These are phyloP conservation scores for Torymus aiolomorphi DNA, from an alignment of 2,888 invertebrate species.

Conservation along the genomic window DNA sequence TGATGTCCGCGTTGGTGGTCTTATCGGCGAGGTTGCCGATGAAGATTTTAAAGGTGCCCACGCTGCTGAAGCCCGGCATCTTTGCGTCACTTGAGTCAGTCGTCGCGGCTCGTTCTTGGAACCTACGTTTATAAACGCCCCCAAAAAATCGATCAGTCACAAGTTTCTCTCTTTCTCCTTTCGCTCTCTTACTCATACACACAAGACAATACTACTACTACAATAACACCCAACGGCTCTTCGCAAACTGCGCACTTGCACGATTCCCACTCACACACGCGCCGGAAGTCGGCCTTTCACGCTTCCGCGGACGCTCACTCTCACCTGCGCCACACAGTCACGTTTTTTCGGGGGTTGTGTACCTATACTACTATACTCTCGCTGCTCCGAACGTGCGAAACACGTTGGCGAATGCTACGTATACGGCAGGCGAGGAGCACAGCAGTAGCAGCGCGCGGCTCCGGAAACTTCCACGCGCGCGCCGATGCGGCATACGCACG, in stretches of 20 bases:
- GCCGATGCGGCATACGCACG: neutral
- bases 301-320: no score
- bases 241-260: slow-evolving; percentile 45
- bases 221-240: no score
- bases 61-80: slow-evolving; percentile 89
- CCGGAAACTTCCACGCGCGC: slow-evolving; percentile 30
- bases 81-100: slow-evolving; percentile 52
- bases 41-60: slow-evolving; percentile 97
- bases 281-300: slow-evolving; percentile 31
- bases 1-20: slow-evolving; percentile 90
- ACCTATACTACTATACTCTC: no score
- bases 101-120: slow-evolving; percentile 23
- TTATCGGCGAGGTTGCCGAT: slow-evolving; percentile 97
- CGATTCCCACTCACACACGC: slow-evolving; percentile 5
- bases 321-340: no score
- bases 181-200: slow-evolving; percentile 8
- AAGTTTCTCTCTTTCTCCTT: neutral
- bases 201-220: no score
- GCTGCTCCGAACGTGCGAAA: no score
- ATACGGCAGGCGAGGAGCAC: neutral
- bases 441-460: neutral
- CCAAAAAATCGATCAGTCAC: slow-evolving; percentile 27
- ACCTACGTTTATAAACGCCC: slow-evolving; percentile 21
- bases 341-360: neutral
- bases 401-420: no score